Percentiles rank a stretch among this genome's conserved stretches.
Evolutionary conservation across 2,113 vertebrate genomes (phyloP).

Genomic region (Apaloderma vittatum): DNA sequence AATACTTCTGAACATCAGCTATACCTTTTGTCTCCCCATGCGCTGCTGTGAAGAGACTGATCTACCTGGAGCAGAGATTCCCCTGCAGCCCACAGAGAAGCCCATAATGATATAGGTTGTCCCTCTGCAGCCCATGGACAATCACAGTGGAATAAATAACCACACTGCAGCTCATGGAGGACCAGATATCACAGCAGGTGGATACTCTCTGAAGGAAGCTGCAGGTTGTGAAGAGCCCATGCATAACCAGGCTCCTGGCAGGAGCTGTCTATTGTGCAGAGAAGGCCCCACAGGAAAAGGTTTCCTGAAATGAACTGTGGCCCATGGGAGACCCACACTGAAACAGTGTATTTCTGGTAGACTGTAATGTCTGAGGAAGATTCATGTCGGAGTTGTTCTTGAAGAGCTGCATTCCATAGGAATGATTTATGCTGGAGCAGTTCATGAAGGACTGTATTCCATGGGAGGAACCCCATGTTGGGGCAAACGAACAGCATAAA

Average conservation of each 20-base stretch:
- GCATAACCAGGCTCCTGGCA: background rate
- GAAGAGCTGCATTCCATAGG: background rate
- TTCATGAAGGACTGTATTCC: background rate
- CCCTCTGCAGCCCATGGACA: background rate
- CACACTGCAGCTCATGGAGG: background rate
- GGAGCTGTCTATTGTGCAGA: background rate
- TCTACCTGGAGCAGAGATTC: background rate
- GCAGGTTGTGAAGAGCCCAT: background rate
- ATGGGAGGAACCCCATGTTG: background rate
- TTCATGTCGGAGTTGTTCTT: background rate
- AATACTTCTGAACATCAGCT: background rate
- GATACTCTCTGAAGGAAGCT: background rate
- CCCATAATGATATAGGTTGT: fast-evolving
- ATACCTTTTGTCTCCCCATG: background rate
- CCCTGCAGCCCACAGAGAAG: background rate
- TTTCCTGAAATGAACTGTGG: background rate
- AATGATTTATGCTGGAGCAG: background rate
- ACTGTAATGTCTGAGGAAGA: background rate
- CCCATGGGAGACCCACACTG: fast-evolving
- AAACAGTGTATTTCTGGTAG: background rate
- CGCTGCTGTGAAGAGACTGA: background rate
- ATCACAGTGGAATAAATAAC: background rate
- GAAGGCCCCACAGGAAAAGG: background rate
- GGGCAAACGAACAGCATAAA: background rate
- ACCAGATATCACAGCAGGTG: fast-evolving